Conservation (phyloP, 37 sponge, comb jelly and placozoan species). For the Haliclona indistincta region DNA sequence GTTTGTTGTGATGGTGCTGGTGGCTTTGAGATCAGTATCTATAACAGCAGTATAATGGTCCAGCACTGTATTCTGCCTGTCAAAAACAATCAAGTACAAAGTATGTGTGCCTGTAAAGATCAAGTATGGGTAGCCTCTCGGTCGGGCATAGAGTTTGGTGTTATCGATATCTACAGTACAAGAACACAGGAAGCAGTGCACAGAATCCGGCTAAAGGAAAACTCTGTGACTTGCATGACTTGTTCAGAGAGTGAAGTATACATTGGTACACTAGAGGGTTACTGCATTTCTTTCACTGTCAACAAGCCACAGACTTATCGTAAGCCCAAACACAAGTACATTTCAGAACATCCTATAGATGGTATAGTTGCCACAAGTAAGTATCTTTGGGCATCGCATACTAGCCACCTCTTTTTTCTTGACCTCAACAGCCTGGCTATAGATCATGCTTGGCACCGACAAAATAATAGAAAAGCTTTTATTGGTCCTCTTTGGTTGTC, state of each 20-base stretch:
- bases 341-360: constrained; percentile 59
- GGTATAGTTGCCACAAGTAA: constrained; percentile 40
- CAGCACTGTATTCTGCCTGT: constrained; percentile 23
- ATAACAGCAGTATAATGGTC: constrained; percentile 50
- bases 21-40: constrained; percentile 62
- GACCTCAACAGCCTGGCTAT: constrained; percentile 37
- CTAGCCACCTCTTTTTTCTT: constrained; percentile 45
- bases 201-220: constrained; percentile 45
- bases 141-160: constrained; percentile 52
- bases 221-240: constrained; percentile 60
- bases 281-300: constrained; percentile 31
- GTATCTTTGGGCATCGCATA: constrained; percentile 58
- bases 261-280: constrained; percentile 71
- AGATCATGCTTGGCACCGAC: constrained; percentile 14
- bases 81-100: constrained; percentile 62
- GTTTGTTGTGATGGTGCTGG: constrained; percentile 59
- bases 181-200: constrained; percentile 38
- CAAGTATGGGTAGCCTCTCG: constrained; percentile 68
- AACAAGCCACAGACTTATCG: background rate
- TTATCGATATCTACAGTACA: constrained; percentile 51
- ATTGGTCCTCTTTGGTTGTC: constrained; percentile 48
- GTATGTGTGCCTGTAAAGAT: constrained; percentile 49
- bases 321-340: constrained; percentile 33
- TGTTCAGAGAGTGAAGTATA: constrained; percentile 38
- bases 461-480: constrained; percentile 13